Base-by-base conservation (phyloP, 2,797 vertebrate genomes). In the Spondyliosoma cantharus region DNA sequence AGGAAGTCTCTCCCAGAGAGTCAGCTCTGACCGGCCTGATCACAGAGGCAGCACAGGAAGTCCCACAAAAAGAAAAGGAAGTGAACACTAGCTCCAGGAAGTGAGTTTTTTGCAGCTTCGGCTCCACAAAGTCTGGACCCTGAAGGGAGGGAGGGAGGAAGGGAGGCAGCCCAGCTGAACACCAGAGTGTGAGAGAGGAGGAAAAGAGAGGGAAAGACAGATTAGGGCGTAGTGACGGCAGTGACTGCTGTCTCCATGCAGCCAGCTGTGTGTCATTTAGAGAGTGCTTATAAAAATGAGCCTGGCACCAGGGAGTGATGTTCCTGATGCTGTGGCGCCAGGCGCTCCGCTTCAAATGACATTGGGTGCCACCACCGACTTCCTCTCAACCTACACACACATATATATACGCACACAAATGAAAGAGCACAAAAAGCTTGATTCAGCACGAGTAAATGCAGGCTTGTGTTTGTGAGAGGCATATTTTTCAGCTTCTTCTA, bases 221-320 rank as follows among this genome's bases (percentile, higher is more conserved):
- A 86, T 88, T 68, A 88, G 91, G 92, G 92, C 86, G 90, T 88
- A 90, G 92, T 89, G 91, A 94, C 86, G 89, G 89, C 91, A 90
- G 90, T 88, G 90, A 94, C 94, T 94, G 93, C 94, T 94, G 94
- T 93, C 94, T 94, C 93, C 89, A 85, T 81, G 89, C 91, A 84
- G 90, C 95, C 95, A 95, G 94, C 94, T 95, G 95, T 94, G 93
- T 93, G 94, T 94, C 94, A 93, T 95, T 95, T 95, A 93, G 89
- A 81, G 79, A 90, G 86, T 78, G 90, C 92, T 92, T 91, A 91
- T 93, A 93, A 95, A 95, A 94, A 91, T 67, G 74, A 93, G 93
- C 89, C 93, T 94, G 94, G 94, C 94, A 95, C 93, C 91, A 92
- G 92, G 86, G 90, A 94, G 90, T 83, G 91, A 94, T 91, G 92